Evolutionary conservation across 2,113 vertebrate genomes (phyloP), one percentile per base, ranked within the genome.

Genomic region (Tringa solitaria): DNA sequence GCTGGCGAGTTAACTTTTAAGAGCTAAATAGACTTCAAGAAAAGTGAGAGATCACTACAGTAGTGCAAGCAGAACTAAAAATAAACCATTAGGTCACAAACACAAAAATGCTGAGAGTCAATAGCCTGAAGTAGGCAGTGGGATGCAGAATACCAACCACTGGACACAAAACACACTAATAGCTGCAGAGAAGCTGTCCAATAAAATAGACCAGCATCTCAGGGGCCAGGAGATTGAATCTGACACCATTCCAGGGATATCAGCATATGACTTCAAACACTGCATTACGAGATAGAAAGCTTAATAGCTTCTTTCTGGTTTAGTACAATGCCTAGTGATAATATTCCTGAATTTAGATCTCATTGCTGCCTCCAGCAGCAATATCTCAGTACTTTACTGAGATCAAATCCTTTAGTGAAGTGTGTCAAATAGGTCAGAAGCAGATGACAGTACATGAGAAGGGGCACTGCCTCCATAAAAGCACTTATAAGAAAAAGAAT

Each of bases 171-270:
- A 86, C 68, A 46, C 57, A 35, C 67, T 69, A 82, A 84, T 61
- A 93, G 48, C 79, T 79, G 89, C 68, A 59, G 69, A 95, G 93
- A 93, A 95, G 79, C 92, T 97, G 89, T 90, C 92, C 88, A 84
- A 27, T 87, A 96, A 89, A 87, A 97, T 90, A 94, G 67, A 95
- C 68, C 81, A 80, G 92, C 27, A 26, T 70, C 74, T 91, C 73
- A 87, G 45, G 53, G 81, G 79, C 64, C 68, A 24, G 70, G 37
- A 96, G 86, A 96, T 97, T 92, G 89, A 92, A 74, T 95, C 82
- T 95, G 95, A 97, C 95, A 95, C 94, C 94, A 95, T 96, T 97
- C 95, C 93, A 96, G 78, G 69, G 79, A 87, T 97, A 97, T 96
- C 95, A 97, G 81, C 81, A 84, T 73, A 84, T 80, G 82, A 96